Percentiles rank a stretch among this genome's conserved stretches.
These are phyloP conservation scores for Macrostomum cliftonense DNA, from an alignment of 2,888 invertebrate species.

Conservation along the genomic window DNA sequence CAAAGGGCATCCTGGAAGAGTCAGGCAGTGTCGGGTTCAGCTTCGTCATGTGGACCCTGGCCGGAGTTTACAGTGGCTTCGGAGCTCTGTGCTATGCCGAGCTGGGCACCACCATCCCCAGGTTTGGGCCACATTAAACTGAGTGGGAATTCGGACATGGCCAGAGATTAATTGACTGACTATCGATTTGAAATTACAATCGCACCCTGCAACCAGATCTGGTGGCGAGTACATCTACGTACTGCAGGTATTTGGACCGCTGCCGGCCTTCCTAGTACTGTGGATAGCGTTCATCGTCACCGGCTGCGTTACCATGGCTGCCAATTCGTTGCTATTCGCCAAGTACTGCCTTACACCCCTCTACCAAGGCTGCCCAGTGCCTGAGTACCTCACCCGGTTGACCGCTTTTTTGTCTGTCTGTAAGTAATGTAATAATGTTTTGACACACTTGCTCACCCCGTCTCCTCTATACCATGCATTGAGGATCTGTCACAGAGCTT, in stretches of 20 bases:
- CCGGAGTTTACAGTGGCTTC: constrained; percentile 41
- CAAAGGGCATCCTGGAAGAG: constrained; percentile 62
- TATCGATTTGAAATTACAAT: too few relatives aligned
- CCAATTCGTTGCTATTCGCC: constrained; percentile 29
- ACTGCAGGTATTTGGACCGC: constrained; percentile 28
- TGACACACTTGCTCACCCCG: too few relatives aligned
- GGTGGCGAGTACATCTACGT: constrained; percentile 41
- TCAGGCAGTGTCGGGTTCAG: constrained; percentile 73
- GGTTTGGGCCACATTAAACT: too few relatives aligned
- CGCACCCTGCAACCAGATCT: too few relatives aligned
- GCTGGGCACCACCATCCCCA: constrained; percentile 28
- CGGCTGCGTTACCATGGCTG: constrained; percentile 28
- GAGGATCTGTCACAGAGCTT: too few relatives aligned
- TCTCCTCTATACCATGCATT: too few relatives aligned
- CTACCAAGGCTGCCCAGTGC: constrained; percentile 26
- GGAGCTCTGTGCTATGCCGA: constrained; percentile 36
- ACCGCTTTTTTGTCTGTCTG: constrained; percentile 24
- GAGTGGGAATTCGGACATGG: too few relatives aligned
- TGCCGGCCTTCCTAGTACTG: constrained; percentile 28
- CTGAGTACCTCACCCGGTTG: constrained; percentile 18
- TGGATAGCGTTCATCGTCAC: constrained; percentile 31
- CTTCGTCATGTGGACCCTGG: constrained; percentile 64
- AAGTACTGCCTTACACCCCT: constrained; percentile 27
- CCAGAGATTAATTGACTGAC: too few relatives aligned
- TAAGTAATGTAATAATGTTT: constrained; percentile 16